Base-by-base conservation (phyloP, 53 echinoderm and acorn worm genomes). In the Apostichopus leukothele region DNA sequence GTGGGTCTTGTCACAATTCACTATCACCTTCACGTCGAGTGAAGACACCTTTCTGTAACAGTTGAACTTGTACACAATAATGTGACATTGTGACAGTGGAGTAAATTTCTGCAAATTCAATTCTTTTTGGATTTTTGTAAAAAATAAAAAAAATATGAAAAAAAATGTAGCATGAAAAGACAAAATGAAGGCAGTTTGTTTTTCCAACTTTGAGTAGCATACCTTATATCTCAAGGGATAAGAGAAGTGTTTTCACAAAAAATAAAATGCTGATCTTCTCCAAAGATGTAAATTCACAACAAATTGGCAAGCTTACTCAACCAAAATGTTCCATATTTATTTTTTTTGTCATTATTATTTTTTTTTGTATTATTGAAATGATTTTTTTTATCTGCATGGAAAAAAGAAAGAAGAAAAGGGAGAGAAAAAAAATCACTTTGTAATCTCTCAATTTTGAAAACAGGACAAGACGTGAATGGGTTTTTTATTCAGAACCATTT, bases 231-330 rank as follows among this genome's bases (percentile, higher is more conserved):
- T 22, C 52, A 3, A 51, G 52, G 81, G 81, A 81, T 81, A 22
- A 81, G 22, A 81, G 11, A 54, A 81, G 54, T 81, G 81, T 81
- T 81, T 81, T 53, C 55, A 81, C 60, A 81, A 52, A 59, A 81
- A 81, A 81, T 81, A 81, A 81, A 81, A 81, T 81, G 14, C 22
- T 59, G 81, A 81, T 81, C 59, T 59, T 51, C 23, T 81, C 81
- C 81, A 81, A 81, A 81, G 54, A 81, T 21, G 18, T 81, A 81
- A 81, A 81, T 81, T 54, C 81, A 54, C 53, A 13, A 81, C 22
- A 81, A 57, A 81, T 57, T 59, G 22, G 81, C 0, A 57, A 57
- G 81, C 81, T 81, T 81, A 81, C 54, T 81, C 20, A 54, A 81
- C 14, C 81, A 81, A 81, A 79, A 57, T 81, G 59, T 59, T 20